Evolutionary conservation across 2,797 vertebrate species (phyloP).

Genomic region (Erethizon dorsatum): DNA sequence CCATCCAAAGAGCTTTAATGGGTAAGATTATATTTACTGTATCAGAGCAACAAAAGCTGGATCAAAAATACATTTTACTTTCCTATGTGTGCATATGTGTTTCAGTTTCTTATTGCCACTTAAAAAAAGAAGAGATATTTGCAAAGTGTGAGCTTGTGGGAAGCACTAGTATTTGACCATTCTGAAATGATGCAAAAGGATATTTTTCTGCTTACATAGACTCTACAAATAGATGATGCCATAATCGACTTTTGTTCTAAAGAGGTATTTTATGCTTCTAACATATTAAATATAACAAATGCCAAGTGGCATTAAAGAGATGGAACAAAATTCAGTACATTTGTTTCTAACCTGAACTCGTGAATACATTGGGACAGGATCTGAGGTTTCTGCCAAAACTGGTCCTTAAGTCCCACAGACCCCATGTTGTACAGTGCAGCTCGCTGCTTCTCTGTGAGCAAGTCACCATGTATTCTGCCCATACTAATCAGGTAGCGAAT

Average conservation of each 20-base stretch:
- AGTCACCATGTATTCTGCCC: background rate
- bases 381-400: background rate
- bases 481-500: background rate
- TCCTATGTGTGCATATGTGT: background rate
- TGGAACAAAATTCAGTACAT: conserved; percentile 36
- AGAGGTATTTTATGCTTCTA: conserved; percentile 62
- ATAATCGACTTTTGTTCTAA: conserved; percentile 64
- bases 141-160: conserved; percentile 47
- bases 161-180: conserved; percentile 52
- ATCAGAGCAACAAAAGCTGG: conserved; percentile 34
- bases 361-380: background rate
- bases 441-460: background rate
- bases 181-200: conserved; percentile 55
- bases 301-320: conserved; percentile 70
- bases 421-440: fast-evolving
- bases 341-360: conserved; percentile 59
- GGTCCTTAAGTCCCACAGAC: background rate
- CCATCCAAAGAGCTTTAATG: background rate
- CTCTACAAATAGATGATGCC: conserved; percentile 50
- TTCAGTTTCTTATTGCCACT: conserved; percentile 23
- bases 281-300: conserved; percentile 67
- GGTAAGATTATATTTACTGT: background rate
- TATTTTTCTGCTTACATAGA: conserved; percentile 27
- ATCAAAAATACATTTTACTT: conserved; percentile 32
- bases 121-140: background rate